These are phyloP conservation scores for Cephalopachus bancanus DNA, from an alignment of 2,797 vertebrate species.

Conservation along the genomic window DNA sequence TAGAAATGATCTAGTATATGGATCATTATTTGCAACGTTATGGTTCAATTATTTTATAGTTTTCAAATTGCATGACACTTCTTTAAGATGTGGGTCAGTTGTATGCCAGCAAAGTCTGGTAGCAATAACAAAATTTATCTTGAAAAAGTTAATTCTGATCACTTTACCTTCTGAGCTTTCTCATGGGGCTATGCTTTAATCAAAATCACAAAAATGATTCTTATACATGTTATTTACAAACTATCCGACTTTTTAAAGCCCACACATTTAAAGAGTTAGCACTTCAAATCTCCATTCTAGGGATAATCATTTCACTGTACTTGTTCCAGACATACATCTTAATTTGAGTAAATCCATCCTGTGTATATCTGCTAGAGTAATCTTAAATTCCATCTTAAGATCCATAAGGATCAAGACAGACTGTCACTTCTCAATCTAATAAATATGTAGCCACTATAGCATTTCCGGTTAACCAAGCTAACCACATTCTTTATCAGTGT, in stretches of 20 bases:
- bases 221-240: background rate
- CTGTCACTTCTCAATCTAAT: background rate
- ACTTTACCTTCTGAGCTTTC: background rate
- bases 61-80: background rate
- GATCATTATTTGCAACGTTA: slow-evolving; percentile 3
- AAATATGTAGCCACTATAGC: background rate
- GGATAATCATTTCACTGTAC: background rate
- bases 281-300: background rate
- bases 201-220: slow-evolving; percentile 3
- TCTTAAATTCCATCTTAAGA: background rate
- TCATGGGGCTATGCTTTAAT: background rate
- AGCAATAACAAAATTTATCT: slow-evolving; percentile 11
- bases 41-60: slow-evolving; percentile 4
- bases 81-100: background rate
- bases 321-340: background rate
- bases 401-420: background rate
- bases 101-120: background rate
- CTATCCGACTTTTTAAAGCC: background rate
- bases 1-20: background rate
- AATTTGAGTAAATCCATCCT: background rate
- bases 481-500: background rate
- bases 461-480: background rate
- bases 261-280: background rate
- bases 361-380: background rate
- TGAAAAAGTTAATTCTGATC: background rate